A percentile compares a stretch with the other conserved stretches of the same genome.
phyloP scores from a whole-genome alignment of 2,888 invertebrate genomes.

The Lepidonotus clava region DNA sequence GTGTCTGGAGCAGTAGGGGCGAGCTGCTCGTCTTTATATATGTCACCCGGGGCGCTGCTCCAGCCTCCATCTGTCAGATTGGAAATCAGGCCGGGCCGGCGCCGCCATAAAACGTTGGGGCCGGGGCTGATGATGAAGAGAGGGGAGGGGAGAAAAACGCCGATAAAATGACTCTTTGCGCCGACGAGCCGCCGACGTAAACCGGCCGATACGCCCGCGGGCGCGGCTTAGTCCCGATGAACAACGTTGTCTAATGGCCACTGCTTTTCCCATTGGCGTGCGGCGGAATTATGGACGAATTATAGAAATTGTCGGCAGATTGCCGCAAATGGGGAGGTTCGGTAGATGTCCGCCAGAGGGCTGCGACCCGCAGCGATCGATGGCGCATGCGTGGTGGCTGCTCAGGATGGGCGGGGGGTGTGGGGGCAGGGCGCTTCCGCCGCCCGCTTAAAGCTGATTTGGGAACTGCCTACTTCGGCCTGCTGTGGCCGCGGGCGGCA shows the following conservation, averaged over 20 bases:
- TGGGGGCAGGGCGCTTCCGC: neutral
- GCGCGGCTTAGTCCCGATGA: slow-evolving; percentile 21
- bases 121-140: neutral
- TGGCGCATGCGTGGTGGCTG: neutral
- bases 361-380: slow-evolving; percentile 27
- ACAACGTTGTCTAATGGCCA: slow-evolving; percentile 52
- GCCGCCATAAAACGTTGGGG: neutral
- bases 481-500: slow-evolving; percentile 22
- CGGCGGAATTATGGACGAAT: slow-evolving; percentile 47
- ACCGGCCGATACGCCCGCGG: neutral
- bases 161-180: slow-evolving; percentile 25
- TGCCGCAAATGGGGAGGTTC: slow-evolving; percentile 42
- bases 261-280: neutral
- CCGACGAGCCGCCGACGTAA: slow-evolving; percentile 19
- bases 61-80: slow-evolving; percentile 43
- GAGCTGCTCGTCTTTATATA: no score
- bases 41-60: slow-evolving; percentile 25
- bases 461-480: neutral
- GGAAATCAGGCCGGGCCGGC: slow-evolving; percentile 1
- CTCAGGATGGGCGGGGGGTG: neutral
- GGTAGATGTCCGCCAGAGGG: slow-evolving; percentile 42
- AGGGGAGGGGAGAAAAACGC: neutral
- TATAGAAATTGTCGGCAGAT: slow-evolving; percentile 53
- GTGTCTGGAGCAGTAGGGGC: no score
- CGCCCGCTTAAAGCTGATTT: slow-evolving; percentile 33